Conservation (phyloP, 2,113 vertebrate genomes). For the Oenanthe melanoleuca region DNA sequence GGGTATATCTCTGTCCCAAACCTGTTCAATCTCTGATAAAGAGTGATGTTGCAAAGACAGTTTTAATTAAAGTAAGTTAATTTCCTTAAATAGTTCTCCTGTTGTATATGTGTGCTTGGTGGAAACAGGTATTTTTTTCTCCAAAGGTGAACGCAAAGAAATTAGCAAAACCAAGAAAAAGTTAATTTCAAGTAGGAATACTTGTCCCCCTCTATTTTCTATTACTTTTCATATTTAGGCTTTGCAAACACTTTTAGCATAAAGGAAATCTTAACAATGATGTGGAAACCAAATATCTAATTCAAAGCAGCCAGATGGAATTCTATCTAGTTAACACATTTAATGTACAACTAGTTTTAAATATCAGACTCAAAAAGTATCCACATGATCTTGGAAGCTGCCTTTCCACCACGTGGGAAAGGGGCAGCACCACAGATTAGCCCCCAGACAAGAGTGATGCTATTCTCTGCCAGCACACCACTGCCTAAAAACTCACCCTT, state of each 20-base stretch:
- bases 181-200: background rate
- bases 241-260: background rate
- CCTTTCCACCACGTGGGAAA: background rate
- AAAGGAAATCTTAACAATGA: background rate
- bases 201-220: background rate
- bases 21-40: conserved; percentile 35
- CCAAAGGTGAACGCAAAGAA: background rate
- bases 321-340: background rate
- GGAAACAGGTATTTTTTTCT: conserved; percentile 5
- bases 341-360: background rate
- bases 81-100: background rate
- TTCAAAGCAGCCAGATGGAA: background rate
- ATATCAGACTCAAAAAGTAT: background rate
- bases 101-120: background rate
- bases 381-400: background rate
- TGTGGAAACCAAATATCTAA: background rate
- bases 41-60: background rate
- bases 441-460: background rate
- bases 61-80: conserved; percentile 60
- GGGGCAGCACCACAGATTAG: background rate
- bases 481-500: background rate
- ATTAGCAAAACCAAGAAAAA: background rate
- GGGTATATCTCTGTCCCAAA: conserved; percentile 54
- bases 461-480: background rate
- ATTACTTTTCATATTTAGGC: background rate